Percentiles rank a stretch among this genome's conserved stretches.
Conservation (phyloP, 2,797 vertebrate species). For the Micromesistius poutassou region DNA sequence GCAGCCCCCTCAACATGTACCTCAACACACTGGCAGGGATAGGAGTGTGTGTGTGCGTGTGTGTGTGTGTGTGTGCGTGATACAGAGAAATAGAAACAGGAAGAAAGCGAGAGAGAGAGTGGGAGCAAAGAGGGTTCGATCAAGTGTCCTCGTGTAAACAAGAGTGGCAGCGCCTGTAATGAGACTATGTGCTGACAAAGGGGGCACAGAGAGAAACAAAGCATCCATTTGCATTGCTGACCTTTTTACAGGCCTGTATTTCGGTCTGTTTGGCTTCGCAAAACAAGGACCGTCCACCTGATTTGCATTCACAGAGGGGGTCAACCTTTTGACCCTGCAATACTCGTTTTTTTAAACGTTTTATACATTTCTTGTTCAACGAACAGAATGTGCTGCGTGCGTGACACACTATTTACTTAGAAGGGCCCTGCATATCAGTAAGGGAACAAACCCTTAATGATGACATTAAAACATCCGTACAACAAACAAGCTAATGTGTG, state of each 20-base stretch:
- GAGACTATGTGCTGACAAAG: constrained; percentile 26
- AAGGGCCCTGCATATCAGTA: neutral
- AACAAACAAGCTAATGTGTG: neutral
- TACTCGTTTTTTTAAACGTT: neutral
- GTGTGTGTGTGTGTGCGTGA: neutral
- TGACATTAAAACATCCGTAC: neutral
- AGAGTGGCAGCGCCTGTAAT: neutral
- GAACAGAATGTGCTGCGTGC: neutral
- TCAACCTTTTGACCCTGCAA: constrained; percentile 29
- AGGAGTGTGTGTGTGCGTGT: neutral
- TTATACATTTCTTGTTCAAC: no score
- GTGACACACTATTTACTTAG: neutral
- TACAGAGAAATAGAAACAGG: constrained; percentile 15
- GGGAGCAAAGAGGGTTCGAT: constrained; percentile 22
- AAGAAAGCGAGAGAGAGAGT: constrained; percentile 13
- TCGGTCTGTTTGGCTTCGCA: constrained; percentile 34
- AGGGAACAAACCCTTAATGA: neutral
- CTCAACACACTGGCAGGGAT: constrained; percentile 15
- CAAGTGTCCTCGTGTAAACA: constrained; percentile 1
- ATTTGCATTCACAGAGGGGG: constrained; percentile 22
- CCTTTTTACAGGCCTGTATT: constrained; percentile 48
- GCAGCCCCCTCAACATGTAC: constrained; percentile 25
- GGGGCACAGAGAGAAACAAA: constrained; percentile 20
- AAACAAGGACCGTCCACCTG: constrained; percentile 37
- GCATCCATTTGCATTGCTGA: constrained; percentile 36